These are phyloP conservation scores for Andrena bucephala DNA, from an alignment of 2,888 invertebrate species.

Conservation along the genomic window DNA sequence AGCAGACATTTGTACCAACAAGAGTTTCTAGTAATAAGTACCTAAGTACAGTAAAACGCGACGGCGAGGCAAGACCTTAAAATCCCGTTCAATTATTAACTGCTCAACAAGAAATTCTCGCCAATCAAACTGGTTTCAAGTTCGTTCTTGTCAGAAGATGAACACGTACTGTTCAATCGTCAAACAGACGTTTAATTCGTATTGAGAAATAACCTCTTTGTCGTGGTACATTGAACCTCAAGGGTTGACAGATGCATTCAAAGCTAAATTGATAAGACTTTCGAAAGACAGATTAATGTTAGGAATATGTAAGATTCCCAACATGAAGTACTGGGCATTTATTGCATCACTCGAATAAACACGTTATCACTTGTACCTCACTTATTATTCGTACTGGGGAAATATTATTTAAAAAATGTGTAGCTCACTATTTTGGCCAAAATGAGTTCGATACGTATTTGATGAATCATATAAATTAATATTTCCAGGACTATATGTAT, in stretches of 20 bases:
- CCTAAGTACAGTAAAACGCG: no score
- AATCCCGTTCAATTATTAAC: slow-evolving; percentile 21
- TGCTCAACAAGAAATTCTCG: slow-evolving; percentile 22
- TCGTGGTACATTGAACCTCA: not conserved
- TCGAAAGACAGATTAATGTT: no score
- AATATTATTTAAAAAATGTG: no score
- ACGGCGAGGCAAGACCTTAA: not conserved
- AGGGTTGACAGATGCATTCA: not conserved
- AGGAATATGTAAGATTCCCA: no score
- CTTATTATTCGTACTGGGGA: no score
- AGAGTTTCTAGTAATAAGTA: not conserved
- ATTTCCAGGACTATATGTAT: no score
- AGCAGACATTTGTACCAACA: not conserved
- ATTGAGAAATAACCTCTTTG: not conserved
- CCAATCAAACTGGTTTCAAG: slow-evolving; percentile 21
- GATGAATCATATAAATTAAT: no score
- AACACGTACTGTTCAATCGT: not conserved
- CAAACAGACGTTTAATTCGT: not conserved
- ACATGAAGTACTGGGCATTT: no score
- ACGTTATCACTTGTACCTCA: no score
- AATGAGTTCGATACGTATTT: no score
- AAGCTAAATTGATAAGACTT: not conserved
- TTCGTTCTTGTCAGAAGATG: not conserved
- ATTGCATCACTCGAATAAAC: no score
- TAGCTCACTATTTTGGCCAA: no score